Base-by-base conservation (phyloP, 2,113 vertebrate species). In the Corydoras maculifer region DNA sequence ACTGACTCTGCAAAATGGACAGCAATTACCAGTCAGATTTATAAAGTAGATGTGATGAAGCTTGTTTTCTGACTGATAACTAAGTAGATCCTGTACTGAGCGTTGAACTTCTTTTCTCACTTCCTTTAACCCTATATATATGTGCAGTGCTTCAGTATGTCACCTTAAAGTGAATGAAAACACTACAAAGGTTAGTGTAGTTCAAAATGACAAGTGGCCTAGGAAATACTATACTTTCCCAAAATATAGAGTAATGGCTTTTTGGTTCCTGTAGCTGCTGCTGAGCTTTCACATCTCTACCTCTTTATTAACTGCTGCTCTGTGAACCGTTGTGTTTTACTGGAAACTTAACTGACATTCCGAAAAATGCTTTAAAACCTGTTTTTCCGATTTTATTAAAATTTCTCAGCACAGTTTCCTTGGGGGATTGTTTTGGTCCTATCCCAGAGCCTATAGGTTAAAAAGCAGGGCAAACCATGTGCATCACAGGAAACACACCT, bases 1-100 rank as follows among this genome's bases (percentile, higher is more conserved):
- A 82, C 83, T 85, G 82, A 87, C 83, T 72, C 75, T 75, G 86
- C 83, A 82, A 54, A 82, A 84, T 73, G 43, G 80, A 15, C 63
- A 14, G 29, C n/a, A 55, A 9, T 29, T 72, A 65, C 31, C 50
- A n/a, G 18, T 58, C 72, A 64, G 15, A 70, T 18, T 15, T 15
- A n/a, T 69, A 60, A 62, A 73, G 54, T 54, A 59, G 6, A 72
- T 53, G 1, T 68, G 72, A 65, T 74, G 72, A 74, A 68, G 13
- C 72, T 58, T 30, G 58, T 50, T 57, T n/a, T 43, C 15, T n/a
- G 13, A 31, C 18, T 57, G 7, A 10, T 62, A 18, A 10, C 4
- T 35, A 49, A 14, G 51, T 31, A 49, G 58, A 68, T 74, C 64
- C 53, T 49, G 31, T 68, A 68, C 10, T 49, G 13, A 7, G 9